phyloP scores from a whole-genome alignment of 2,113 vertebrate species.

The Phocoena sinus region DNA sequence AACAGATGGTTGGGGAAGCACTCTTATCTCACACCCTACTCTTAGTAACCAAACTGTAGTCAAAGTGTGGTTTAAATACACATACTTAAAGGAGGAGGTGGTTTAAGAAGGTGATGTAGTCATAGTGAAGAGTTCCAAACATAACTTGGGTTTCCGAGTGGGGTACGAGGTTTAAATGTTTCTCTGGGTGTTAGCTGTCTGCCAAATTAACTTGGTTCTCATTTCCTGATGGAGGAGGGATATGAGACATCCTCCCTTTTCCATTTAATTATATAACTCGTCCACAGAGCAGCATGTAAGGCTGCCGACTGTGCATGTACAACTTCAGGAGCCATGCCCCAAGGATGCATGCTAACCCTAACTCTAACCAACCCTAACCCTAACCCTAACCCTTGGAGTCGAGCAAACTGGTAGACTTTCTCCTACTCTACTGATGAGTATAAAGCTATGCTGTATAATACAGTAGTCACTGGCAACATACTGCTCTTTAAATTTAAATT shows the following conservation, averaged over 20 bases:
- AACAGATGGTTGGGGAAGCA: background rate
- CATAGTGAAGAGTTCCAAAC: background rate
- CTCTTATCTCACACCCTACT: background rate
- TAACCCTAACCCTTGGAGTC: background rate
- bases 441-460: background rate
- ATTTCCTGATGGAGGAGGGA: background rate
- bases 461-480: background rate
- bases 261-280: background rate
- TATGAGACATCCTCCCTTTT: background rate
- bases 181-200: background rate
- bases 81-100: background rate
- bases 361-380: background rate
- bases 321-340: fast-evolving
- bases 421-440: background rate
- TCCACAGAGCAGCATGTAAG: background rate
- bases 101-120: background rate
- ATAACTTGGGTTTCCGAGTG: background rate
- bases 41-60: background rate
- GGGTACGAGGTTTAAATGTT: background rate
- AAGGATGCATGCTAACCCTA: background rate
- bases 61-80: background rate
- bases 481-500: background rate
- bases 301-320: background rate
- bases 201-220: background rate
- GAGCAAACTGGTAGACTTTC: background rate